Conservation (phyloP, 1,140 invertebrate genomes). For the Ooceraea biroi region DNA sequence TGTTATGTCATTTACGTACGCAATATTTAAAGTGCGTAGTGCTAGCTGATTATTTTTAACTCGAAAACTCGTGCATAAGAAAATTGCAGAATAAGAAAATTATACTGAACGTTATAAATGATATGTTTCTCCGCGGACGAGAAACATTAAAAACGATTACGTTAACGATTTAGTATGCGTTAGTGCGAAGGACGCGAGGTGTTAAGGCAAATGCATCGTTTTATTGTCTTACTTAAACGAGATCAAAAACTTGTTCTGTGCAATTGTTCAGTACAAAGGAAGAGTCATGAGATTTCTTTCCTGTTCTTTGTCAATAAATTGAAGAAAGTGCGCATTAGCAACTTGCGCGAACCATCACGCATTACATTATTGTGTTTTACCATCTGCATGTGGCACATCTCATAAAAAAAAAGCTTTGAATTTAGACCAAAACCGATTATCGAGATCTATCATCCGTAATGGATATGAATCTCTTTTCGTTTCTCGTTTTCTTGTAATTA, state of each 20-base stretch:
- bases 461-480: too few species aligned
- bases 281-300: constrained; percentile 50
- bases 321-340: constrained; percentile 51
- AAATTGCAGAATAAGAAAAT: too few species aligned
- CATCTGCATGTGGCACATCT: not conserved
- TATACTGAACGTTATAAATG: constrained; percentile 1
- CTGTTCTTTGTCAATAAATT: constrained; percentile 52
- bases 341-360: constrained; percentile 35
- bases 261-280: constrained; percentile 52
- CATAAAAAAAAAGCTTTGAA: too few species aligned
- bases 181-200: constrained; percentile 17
- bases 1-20: constrained; percentile 23
- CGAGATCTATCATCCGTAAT: too few species aligned
- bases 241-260: constrained; percentile 48
- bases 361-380: constrained; percentile 17
- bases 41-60: constrained; percentile 41
- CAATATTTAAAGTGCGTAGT: constrained; percentile 24
- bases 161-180: constrained; percentile 31
- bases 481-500: too few species aligned
- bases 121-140: constrained; percentile 9
- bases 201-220: constrained; percentile 37
- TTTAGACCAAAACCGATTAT: too few species aligned
- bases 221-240: constrained; percentile 29
- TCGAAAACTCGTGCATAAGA: constrained; percentile 32
- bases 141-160: constrained; percentile 28